phyloP scores from a whole-genome alignment of 2,797 vertebrate genomes.

The Chrosomus eos region DNA sequence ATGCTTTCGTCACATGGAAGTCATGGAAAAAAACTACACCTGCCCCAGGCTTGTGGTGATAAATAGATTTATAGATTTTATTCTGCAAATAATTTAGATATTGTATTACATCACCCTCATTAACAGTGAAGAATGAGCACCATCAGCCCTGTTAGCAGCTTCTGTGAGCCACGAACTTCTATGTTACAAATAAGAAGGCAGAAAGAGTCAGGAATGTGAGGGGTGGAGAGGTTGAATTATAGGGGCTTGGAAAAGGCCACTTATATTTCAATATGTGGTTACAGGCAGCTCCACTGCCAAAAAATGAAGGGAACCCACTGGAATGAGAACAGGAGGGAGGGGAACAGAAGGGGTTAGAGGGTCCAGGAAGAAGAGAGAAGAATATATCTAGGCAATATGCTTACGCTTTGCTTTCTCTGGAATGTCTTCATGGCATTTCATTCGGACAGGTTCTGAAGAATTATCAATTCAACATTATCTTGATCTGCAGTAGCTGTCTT shows the following conservation, averaged over 20 bases:
- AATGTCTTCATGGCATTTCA: neutral
- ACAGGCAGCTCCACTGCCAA: slow-evolving; percentile 68
- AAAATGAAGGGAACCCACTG: slow-evolving; percentile 65
- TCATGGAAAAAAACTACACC: neutral
- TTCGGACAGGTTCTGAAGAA: neutral
- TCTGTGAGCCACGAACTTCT: neutral
- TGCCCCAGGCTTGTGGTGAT: neutral
- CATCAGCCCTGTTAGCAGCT: neutral
- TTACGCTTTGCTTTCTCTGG: neutral
- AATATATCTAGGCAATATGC: neutral
- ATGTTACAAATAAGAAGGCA: neutral
- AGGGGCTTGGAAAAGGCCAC: slow-evolving; percentile 70
- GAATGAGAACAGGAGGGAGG: slow-evolving; percentile 43
- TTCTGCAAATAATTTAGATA: neutral
- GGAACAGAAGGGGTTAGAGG: slow-evolving; percentile 8
- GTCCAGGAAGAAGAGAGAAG: neutral
- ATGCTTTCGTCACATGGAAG: neutral
- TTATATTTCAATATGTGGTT: slow-evolving; percentile 67
- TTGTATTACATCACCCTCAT: neutral
- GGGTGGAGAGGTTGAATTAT: slow-evolving; percentile 33
- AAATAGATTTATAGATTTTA: neutral
- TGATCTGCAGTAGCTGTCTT: neutral
- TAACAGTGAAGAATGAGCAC: neutral
- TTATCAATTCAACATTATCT: neutral
- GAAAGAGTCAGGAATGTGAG: slow-evolving; percentile 52